These are phyloP conservation scores for Raphicerus campestris DNA, from an alignment of 2,113 vertebrate species.

Conservation along the genomic window DNA sequence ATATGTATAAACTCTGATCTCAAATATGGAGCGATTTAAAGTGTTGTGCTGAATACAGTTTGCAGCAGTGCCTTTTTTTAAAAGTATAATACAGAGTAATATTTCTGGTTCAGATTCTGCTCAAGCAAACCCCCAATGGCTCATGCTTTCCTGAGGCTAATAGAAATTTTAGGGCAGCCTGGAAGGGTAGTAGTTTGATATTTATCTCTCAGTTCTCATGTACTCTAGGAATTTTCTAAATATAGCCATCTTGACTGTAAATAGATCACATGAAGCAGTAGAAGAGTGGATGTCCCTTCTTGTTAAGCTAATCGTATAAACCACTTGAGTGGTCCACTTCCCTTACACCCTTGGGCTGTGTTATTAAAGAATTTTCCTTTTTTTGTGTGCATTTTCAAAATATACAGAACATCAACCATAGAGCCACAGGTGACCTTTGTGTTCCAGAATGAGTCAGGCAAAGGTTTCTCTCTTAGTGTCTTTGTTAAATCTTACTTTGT, in stretches of 20 bases:
- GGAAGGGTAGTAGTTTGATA: slow-evolving; percentile 50
- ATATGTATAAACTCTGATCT: slow-evolving; percentile 64
- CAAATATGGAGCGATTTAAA: slow-evolving; percentile 51
- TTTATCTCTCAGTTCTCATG: slow-evolving; percentile 38
- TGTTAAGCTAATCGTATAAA: slow-evolving; percentile 42
- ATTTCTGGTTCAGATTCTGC: slow-evolving; percentile 39
- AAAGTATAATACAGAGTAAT: not conserved
- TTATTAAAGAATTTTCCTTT: slow-evolving; percentile 36
- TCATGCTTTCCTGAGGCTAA: slow-evolving; percentile 47
- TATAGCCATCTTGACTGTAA: slow-evolving; percentile 45
- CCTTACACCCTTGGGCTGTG: not conserved
- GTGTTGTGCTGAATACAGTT: slow-evolving; percentile 42
- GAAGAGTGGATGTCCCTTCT: slow-evolving; percentile 18
- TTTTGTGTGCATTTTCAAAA: slow-evolving; percentile 29
- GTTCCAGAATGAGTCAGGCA: not conserved
- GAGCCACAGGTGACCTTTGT: not conserved
- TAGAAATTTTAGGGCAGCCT: slow-evolving; percentile 32
- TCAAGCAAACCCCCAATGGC: slow-evolving; percentile 40
- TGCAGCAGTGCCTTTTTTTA: slow-evolving; percentile 10
- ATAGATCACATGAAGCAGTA: slow-evolving; percentile 35
- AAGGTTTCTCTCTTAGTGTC: not conserved
- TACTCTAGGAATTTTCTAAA: slow-evolving; percentile 54
- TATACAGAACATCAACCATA: not conserved
- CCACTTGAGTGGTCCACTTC: not conserved
- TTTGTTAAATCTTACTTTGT: not conserved